Conservation (phyloP, 92 coral and sea anemone species). For the Anthopleura xanthogrammica region DNA sequence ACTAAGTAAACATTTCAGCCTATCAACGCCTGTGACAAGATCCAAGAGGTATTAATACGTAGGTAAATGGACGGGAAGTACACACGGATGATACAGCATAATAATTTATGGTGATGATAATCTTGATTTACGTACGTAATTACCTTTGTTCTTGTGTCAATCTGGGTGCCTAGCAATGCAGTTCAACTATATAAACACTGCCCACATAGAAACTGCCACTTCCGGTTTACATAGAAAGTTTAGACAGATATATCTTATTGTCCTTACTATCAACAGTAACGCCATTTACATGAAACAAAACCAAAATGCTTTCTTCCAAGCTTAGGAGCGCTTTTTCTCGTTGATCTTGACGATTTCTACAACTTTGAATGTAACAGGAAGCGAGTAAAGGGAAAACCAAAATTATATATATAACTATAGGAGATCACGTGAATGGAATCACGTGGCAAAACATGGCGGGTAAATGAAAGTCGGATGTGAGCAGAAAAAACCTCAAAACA, state of each 20-base stretch:
- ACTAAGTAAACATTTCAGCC: neutral
- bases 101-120: neutral
- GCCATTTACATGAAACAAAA: too few relatives aligned
- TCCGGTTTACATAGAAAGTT: neutral
- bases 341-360: too few relatives aligned
- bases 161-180: neutral
- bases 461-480: neutral
- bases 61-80: neutral
- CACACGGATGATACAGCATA: neutral
- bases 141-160: neutral
- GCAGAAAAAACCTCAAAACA: neutral
- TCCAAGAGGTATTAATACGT: neutral
- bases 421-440: conserved; percentile 9
- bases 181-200: neutral
- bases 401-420: neutral
- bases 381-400: neutral
- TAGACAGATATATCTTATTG: neutral
- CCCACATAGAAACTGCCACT: neutral
- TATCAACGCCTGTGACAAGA: neutral
- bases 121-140: neutral
- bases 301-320: too few relatives aligned
- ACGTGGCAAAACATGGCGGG: conserved; percentile 29
- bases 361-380: neutral
- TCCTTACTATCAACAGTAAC: too few relatives aligned
- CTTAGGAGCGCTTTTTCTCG: too few relatives aligned